Conservation (phyloP, 2,888 invertebrate genomes). For the Pemphredon lugubris region DNA sequence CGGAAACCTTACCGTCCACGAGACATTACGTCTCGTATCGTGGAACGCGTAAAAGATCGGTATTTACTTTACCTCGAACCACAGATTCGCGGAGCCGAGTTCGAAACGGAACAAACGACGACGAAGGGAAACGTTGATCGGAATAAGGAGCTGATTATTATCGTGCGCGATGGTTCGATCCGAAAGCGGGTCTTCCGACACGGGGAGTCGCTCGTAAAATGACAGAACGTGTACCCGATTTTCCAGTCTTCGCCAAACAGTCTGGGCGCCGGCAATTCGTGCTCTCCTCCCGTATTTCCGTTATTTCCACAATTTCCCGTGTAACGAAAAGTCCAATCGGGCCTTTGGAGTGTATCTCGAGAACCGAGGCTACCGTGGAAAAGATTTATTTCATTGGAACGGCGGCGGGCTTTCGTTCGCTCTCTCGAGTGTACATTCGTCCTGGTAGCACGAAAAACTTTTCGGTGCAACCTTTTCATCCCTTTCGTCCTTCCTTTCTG, state of each 20-base stretch:
- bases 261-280: neutral
- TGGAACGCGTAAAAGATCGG: too few relatives aligned
- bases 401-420: constrained; percentile 18
- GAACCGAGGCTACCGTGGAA: constrained; percentile 5
- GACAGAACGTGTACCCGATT: constrained; percentile 10
- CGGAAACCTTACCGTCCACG: too few relatives aligned
- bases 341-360: constrained; percentile 1
- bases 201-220: too few relatives aligned
- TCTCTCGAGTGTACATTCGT: constrained; percentile 24
- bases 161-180: too few relatives aligned
- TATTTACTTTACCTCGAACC: too few relatives aligned
- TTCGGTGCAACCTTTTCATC: constrained; percentile 39
- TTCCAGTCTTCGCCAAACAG: constrained; percentile 26
- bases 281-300: constrained; percentile 1
- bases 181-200: too few relatives aligned
- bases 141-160: too few relatives aligned
- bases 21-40: too few relatives aligned
- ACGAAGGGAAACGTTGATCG: too few relatives aligned
- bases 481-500: constrained; percentile 10
- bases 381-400: constrained; percentile 48
- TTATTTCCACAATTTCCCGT: constrained; percentile 15
- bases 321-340: constrained; percentile 5
- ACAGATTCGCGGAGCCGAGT: too few relatives aligned
- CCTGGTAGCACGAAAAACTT: constrained; percentile 26
- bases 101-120: too few relatives aligned